Conservation (phyloP, 1,140 invertebrate genomes). For the Aphis craccivora region DNA sequence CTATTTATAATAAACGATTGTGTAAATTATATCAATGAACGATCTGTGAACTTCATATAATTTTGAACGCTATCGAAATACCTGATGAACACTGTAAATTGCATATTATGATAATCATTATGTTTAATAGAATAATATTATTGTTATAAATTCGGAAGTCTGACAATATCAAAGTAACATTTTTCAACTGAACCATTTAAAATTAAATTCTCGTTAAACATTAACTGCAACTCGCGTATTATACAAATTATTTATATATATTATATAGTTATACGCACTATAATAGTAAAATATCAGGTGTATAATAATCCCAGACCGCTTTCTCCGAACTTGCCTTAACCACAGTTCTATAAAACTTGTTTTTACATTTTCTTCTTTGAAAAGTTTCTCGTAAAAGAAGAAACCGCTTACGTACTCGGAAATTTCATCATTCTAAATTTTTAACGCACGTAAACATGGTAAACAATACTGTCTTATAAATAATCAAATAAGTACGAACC, state of each 20-base stretch:
- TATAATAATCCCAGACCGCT: not conserved
- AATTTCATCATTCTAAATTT: not conserved
- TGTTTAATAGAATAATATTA: not conserved
- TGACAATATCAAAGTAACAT: not conserved
- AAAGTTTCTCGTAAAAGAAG: not conserved
- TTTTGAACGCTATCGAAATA: too few relatives aligned
- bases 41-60: too few relatives aligned
- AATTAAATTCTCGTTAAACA: constrained; percentile 1
- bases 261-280: not conserved
- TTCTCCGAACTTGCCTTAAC: not conserved
- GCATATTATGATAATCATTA: too few relatives aligned
- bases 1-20: too few relatives aligned
- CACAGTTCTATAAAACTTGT: not conserved
- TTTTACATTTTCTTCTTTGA: not conserved
- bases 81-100: not conserved
- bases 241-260: not conserved
- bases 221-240: not conserved
- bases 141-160: not conserved
- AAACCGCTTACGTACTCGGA: not conserved
- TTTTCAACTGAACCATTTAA: not conserved
- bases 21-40: too few relatives aligned
- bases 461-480: not conserved
- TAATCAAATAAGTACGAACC: not conserved
- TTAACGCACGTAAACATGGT: not conserved
- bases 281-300: not conserved